Evolutionary conservation across 2,888 invertebrate genomes (phyloP).

Genomic region (Escarpia spicata): DNA sequence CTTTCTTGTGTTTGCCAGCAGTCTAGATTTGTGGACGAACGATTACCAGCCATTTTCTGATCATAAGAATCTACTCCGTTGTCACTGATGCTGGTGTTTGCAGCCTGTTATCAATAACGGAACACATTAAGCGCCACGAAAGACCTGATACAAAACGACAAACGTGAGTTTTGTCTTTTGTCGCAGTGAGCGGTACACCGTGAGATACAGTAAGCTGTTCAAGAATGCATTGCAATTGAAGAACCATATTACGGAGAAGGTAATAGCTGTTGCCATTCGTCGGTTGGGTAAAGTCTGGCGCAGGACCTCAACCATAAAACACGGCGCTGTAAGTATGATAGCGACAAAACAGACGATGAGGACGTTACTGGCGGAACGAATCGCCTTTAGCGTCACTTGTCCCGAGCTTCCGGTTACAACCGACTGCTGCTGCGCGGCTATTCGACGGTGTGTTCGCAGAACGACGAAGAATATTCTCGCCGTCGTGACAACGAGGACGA

Average conservation of each 20-base stretch:
- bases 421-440: neutral
- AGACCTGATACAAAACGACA: neutral
- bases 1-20: too few species aligned
- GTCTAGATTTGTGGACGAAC: too few species aligned
- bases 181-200: neutral
- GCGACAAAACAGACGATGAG: neutral
- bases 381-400: neutral
- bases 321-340: neutral
- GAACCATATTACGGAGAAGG: neutral
- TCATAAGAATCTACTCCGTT: too few species aligned
- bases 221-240: neutral
- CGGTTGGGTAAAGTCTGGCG: neutral
- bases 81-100: too few species aligned
- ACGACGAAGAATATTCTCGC: neutral
- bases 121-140: neutral
- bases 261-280: neutral
- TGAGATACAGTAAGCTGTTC: neutral
- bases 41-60: too few species aligned
- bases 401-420: neutral
- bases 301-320: neutral
- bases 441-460: neutral
- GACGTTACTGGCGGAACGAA: neutral
- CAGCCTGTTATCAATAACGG: too few species aligned
- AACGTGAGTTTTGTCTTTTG: neutral
- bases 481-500: neutral